Conservation (phyloP, 2,888 invertebrate species). For the Prenolepis imparis region DNA sequence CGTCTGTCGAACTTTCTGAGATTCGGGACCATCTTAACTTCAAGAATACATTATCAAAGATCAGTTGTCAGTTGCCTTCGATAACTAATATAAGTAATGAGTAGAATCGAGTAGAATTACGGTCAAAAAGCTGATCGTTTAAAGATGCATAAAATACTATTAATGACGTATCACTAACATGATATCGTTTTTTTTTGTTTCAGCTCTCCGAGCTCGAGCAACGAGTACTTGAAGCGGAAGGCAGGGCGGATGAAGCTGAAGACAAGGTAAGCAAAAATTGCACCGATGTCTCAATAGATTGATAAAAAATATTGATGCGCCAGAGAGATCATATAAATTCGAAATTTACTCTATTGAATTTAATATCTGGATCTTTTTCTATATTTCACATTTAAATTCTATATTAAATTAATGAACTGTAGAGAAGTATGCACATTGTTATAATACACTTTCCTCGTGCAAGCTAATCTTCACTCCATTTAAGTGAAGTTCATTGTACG, state of each 20-base stretch:
- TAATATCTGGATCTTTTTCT: not conserved
- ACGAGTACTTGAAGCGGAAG: constrained; percentile 96
- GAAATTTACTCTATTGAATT: not conserved
- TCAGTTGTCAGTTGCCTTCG: not conserved
- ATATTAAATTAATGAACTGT: not conserved
- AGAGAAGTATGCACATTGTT: not conserved
- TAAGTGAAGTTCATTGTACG: not conserved
- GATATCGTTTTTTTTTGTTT: constrained; percentile 78
- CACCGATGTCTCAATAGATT: not conserved
- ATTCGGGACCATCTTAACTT: not conserved
- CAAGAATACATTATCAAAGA: constrained; percentile 12
- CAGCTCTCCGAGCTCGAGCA: constrained; percentile 98
- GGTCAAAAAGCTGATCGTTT: constrained; percentile 24
- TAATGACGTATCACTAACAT: constrained; percentile 34
- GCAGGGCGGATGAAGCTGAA: constrained; percentile 96
- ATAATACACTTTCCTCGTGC: not conserved
- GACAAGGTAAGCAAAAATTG: constrained; percentile 92
- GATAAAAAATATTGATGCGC: not conserved
- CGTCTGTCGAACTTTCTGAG: constrained; percentile 7
- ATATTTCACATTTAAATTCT: not conserved
- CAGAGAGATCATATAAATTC: not conserved
- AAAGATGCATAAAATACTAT: no score
- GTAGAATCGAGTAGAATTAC: not conserved
- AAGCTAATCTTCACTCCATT: constrained; percentile 1
- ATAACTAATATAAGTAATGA: not conserved